A percentile compares a stretch with the other conserved stretches of the same genome.
phyloP scores from a whole-genome alignment of 2,113 vertebrate genomes.

The Cavia porcellus region DNA sequence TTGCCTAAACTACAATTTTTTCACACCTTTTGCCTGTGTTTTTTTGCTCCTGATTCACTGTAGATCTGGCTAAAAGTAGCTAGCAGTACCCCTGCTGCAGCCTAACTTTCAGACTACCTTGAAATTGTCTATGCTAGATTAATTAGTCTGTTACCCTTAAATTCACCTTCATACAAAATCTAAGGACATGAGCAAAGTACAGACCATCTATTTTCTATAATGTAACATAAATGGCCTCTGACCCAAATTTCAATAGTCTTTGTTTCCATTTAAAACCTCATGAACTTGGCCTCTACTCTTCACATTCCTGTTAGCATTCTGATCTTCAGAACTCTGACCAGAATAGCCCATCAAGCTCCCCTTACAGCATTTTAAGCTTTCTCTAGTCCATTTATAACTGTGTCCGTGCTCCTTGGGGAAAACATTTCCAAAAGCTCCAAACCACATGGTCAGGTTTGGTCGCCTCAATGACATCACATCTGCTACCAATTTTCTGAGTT shows the following conservation, averaged over 20 bases:
- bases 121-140: neutral
- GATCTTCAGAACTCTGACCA: neutral
- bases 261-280: neutral
- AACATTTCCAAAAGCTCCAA: neutral
- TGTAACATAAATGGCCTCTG: neutral
- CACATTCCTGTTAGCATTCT: neutral
- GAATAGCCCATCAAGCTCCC: neutral
- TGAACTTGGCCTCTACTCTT: neutral
- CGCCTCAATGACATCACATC: neutral
- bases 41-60: neutral
- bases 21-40: neutral
- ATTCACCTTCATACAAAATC: neutral
- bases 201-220: neutral
- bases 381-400: neutral
- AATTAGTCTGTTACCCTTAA: neutral
- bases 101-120: neutral
- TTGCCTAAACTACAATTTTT: neutral
- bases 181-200: neutral
- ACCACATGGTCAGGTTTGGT: neutral
- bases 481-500: neutral
- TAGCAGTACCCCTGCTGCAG: neutral
- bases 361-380: neutral
- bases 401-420: neutral
- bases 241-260: neutral
- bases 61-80: neutral